These are phyloP conservation scores for Macrobrachium rosenbergii DNA, from an alignment of 1,140 invertebrate genomes.

Conservation along the genomic window DNA sequence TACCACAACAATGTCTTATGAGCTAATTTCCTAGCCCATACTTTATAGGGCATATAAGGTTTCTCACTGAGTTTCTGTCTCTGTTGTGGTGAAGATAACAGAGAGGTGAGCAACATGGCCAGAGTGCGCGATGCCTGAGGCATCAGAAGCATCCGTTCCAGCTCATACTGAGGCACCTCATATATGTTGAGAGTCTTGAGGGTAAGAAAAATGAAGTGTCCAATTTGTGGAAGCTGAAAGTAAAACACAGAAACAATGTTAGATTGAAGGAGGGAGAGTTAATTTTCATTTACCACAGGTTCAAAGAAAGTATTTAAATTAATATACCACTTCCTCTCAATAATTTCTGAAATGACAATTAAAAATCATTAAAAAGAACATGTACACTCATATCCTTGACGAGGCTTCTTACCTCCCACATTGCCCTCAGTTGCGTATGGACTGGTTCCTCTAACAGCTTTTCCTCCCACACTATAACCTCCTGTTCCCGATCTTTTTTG, in stretches of 20 bases:
- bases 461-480: constrained; percentile 71
- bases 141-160: constrained; percentile 77
- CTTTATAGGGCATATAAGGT: constrained; percentile 76
- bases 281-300: neutral
- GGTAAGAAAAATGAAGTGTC: constrained; percentile 75
- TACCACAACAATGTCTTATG: constrained; percentile 74
- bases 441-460: constrained; percentile 68
- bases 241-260: neutral
- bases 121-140: constrained; percentile 75
- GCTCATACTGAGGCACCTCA: constrained; percentile 75
- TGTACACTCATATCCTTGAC: neutral
- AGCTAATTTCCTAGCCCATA: constrained; percentile 75
- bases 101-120: constrained; percentile 75
- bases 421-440: constrained; percentile 69
- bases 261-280: neutral
- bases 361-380: neutral
- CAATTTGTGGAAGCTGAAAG: constrained; percentile 73
- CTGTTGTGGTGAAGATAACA: constrained; percentile 71
- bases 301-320: neutral
- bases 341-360: neutral
- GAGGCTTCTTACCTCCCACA: constrained; percentile 71
- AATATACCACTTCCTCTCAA: neutral
- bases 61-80: constrained; percentile 70
- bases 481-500: constrained; percentile 69
- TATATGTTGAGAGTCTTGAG: constrained; percentile 72